phyloP scores from a whole-genome alignment of 2,113 vertebrate genomes.

The Tapirus terrestris region DNA sequence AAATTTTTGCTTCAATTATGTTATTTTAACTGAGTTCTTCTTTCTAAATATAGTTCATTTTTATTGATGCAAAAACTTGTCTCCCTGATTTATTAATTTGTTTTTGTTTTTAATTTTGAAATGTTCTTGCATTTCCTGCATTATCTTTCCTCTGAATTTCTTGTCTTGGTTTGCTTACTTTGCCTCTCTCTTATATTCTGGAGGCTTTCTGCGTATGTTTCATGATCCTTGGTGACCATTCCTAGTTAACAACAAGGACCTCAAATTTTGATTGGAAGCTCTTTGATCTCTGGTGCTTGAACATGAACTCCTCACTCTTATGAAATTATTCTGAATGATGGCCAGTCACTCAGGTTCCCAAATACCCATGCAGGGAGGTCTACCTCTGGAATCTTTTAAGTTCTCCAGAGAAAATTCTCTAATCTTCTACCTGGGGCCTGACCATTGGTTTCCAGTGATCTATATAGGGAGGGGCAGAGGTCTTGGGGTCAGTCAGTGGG shows the following conservation, averaged over 20 bases:
- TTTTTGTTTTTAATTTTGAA: slow-evolving; percentile 30
- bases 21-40: slow-evolving; percentile 23
- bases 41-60: not conserved
- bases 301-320: not conserved
- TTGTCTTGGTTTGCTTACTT: not conserved
- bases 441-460: not conserved
- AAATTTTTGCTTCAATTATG: slow-evolving; percentile 27
- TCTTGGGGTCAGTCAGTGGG: not conserved
- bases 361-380: not conserved
- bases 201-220: not conserved
- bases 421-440: not conserved
- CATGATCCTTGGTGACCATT: not conserved
- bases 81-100: not conserved
- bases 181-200: not conserved
- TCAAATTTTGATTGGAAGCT: not conserved
- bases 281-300: not conserved
- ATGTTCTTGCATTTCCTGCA: not conserved
- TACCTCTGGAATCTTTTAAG: not conserved
- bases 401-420: not conserved
- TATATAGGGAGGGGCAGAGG: not conserved
- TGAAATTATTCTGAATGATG: not conserved
- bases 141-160: not conserved
- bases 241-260: not conserved
- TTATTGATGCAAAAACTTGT: not conserved
- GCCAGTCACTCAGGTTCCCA: not conserved